These are phyloP conservation scores for Climacteris rufus DNA, from an alignment of 2,113 vertebrate genomes.

Conservation along the genomic window DNA sequence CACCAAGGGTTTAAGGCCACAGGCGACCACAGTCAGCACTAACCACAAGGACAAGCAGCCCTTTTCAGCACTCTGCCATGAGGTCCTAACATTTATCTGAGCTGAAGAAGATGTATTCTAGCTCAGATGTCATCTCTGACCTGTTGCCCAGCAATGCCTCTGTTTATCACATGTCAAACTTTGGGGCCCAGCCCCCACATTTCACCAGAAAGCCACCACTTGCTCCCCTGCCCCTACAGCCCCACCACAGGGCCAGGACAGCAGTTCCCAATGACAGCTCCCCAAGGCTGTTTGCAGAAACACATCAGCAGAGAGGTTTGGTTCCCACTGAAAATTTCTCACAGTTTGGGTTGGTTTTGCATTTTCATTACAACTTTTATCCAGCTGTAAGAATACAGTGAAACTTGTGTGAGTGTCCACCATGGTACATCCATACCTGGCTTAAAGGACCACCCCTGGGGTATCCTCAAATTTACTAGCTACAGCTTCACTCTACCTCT, in stretches of 20 bases:
- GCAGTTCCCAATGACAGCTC: not conserved
- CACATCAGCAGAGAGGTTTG: not conserved
- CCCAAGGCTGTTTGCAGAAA: not conserved
- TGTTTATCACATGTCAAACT: not conserved
- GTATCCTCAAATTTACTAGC: conserved; percentile 1
- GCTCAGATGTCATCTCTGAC: not conserved
- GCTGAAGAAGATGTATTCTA: not conserved
- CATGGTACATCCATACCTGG: rapidly evolving
- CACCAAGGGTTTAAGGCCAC: not conserved
- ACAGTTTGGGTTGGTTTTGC: not conserved
- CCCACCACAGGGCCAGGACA: rapidly evolving
- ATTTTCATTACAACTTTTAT: not conserved
- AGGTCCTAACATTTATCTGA: not conserved
- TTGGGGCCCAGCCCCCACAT: not conserved
- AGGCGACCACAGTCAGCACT: not conserved
- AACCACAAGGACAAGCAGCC: not conserved
- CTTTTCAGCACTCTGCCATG: not conserved
- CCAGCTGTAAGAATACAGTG: not conserved
- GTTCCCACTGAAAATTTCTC: not conserved
- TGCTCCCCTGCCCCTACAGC: not conserved
- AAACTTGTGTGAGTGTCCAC: not conserved
- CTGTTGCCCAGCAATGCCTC: not conserved
- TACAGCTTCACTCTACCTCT: not conserved
- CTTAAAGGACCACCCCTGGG: not conserved
- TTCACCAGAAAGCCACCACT: not conserved